A percentile compares a stretch with the other conserved stretches of the same genome.
These are phyloP conservation scores for Ciconia stormi DNA, from an alignment of 2,113 vertebrate species.

Conservation along the genomic window DNA sequence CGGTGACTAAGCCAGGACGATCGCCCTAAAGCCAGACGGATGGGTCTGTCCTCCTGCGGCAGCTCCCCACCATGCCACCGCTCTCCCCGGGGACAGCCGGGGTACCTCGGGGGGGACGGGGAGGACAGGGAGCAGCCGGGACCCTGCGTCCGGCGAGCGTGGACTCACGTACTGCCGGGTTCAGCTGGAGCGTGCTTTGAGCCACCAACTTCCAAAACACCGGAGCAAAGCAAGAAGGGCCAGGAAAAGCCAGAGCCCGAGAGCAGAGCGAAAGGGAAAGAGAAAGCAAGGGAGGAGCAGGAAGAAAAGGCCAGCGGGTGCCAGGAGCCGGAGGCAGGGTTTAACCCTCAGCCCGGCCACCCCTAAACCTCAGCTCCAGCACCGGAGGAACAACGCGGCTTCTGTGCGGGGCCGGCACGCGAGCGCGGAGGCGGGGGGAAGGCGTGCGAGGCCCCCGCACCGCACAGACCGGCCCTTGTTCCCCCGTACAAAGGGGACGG, in stretches of 20 bases:
- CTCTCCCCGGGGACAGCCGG: not conserved
- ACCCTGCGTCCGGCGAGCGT: rapidly evolving
- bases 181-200: not conserved
- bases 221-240: not conserved
- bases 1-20: not conserved
- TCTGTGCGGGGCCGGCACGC: constrained; percentile 52
- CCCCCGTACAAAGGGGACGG: constrained; percentile 62
- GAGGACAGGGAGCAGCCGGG: not conserved
- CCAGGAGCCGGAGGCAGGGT: not conserved
- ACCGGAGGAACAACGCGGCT: constrained; percentile 31
- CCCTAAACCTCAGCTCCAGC: not conserved
- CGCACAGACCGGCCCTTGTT: constrained; percentile 69
- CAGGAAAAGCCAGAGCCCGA: not conserved
- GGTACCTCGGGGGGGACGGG: not conserved
- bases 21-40: rapidly evolving
- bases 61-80: rapidly evolving
- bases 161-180: not conserved
- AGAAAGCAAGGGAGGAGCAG: not conserved
- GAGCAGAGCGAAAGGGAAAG: not conserved
- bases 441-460: constrained; percentile 13
- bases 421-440: not conserved
- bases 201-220: not conserved
- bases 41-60: not conserved
- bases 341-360: not conserved
- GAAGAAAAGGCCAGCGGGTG: constrained; percentile 16